Conservation (phyloP, 2,113 vertebrate genomes). For the Lycocorax pyrrhopterus region DNA sequence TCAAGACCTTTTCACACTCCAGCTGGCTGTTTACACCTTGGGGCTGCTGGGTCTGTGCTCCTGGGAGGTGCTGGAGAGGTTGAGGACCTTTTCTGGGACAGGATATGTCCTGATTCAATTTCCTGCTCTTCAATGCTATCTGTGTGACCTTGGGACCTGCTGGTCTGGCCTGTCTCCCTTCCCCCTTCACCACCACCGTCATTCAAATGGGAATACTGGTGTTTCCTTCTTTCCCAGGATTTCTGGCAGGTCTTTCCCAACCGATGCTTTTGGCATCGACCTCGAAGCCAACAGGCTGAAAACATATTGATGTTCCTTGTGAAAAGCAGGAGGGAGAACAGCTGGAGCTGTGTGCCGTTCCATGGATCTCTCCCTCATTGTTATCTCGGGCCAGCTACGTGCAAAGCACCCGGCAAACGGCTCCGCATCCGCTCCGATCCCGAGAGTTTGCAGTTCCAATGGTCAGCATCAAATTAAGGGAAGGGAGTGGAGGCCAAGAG, state of each 20-base stretch:
- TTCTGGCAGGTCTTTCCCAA: conserved; percentile 13
- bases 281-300: conserved; percentile 24
- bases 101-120: background rate
- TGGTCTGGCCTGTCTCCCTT: background rate
- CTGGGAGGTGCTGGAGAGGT: background rate
- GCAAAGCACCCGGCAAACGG: background rate
- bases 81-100: background rate
- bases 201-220: conserved; percentile 6
- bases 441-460: background rate
- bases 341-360: background rate
- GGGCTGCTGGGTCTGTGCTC: background rate
- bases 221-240: conserved; percentile 56
- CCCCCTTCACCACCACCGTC: background rate
- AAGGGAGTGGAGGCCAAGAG: conserved; percentile 29
- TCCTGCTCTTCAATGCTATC: conserved; percentile 14
- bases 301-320: background rate
- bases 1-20: conserved; percentile 33
- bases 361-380: background rate
- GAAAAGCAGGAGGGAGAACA: background rate
- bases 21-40: background rate
- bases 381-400: background rate
- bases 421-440: background rate
- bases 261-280: background rate
- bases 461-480: conserved; percentile 24
- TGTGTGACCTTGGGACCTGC: conserved; percentile 19